These are phyloP conservation scores for Centropristis striata DNA, from an alignment of 2,113 vertebrate genomes.

Conservation along the genomic window DNA sequence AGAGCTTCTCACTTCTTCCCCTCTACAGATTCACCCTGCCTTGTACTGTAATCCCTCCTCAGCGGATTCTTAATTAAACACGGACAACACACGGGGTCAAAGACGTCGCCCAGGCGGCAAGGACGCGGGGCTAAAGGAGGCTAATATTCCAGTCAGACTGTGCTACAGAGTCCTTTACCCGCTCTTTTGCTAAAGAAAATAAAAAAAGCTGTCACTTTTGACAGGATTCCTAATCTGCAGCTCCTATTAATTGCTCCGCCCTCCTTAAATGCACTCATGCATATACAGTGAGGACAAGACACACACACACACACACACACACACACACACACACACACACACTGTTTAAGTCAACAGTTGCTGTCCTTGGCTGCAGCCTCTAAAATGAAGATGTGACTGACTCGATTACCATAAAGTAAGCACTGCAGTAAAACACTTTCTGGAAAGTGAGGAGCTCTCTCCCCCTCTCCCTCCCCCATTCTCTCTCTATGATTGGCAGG, in stretches of 20 bases:
- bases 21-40: constrained; percentile 37
- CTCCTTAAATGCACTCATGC: constrained; percentile 37
- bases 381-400: constrained; percentile 54
- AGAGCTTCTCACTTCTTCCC: constrained; percentile 40
- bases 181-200: not conserved
- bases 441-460: constrained; percentile 17
- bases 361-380: constrained; percentile 40
- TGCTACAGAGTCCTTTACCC: constrained; percentile 28
- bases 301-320: not conserved
- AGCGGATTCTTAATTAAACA: constrained; percentile 79
- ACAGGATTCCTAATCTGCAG: constrained; percentile 62
- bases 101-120: constrained; percentile 7
- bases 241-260: constrained; percentile 55
- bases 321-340: constrained; percentile 28
- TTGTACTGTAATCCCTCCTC: constrained; percentile 66
- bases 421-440: constrained; percentile 28
- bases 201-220: constrained; percentile 54
- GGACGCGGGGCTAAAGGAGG: not conserved
- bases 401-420: constrained; percentile 44
- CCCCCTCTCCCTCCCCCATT: not conserved
- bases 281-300: constrained; percentile 8
- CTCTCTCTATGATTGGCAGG: constrained; percentile 69
- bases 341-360: constrained; percentile 34
- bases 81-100: constrained; percentile 51
- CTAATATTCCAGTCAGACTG: not conserved